These are phyloP conservation scores for Myanophis thanlyinensis DNA, from an alignment of 2,113 vertebrate species.

Conservation along the genomic window DNA sequence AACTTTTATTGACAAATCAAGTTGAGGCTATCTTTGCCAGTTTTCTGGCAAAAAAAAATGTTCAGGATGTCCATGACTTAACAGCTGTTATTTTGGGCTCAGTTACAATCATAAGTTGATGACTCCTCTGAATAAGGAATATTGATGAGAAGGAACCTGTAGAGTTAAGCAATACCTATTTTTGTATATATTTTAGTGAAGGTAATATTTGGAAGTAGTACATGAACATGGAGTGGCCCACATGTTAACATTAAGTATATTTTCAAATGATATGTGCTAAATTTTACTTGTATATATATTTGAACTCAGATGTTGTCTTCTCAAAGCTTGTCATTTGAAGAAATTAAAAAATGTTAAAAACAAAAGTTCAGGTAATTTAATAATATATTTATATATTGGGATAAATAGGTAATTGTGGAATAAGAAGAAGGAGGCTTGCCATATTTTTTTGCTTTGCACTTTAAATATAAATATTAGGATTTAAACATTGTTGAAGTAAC, in stretches of 20 bases:
- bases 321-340: neutral
- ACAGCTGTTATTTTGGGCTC: neutral
- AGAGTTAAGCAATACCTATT: neutral
- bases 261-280: neutral
- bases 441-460: neutral
- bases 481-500: neutral
- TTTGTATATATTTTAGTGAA: neutral
- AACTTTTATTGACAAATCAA: neutral
- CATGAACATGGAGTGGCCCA: neutral
- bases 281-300: neutral
- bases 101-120: neutral
- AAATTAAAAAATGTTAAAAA: neutral
- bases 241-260: neutral
- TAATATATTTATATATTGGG: neutral
- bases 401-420: neutral
- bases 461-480: neutral
- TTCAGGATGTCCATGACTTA: neutral
- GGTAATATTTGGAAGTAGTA: neutral
- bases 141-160: neutral
- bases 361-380: neutral
- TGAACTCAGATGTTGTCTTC: neutral
- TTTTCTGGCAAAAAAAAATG: neutral
- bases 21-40: neutral
- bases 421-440: neutral
- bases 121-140: neutral